Percentiles rank a stretch among this genome's conserved stretches.
Conservation (phyloP, 2,113 vertebrate species). For the Origma solitaria region DNA sequence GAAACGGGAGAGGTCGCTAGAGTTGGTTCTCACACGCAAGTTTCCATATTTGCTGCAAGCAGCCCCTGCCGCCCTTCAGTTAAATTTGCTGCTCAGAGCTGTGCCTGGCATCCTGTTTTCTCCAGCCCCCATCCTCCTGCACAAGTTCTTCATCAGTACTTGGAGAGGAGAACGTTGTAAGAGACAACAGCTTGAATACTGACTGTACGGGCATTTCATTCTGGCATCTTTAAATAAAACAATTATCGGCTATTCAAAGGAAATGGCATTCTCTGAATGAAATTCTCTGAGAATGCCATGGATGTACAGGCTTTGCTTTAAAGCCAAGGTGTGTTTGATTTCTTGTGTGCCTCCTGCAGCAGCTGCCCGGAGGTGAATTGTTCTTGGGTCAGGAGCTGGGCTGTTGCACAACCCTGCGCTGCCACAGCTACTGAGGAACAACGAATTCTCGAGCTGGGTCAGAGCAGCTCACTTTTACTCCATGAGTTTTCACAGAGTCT, state of each 20-base stretch:
- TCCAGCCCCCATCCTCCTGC: background rate
- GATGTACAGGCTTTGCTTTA: background rate
- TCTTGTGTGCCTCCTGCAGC: background rate
- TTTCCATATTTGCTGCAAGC: background rate
- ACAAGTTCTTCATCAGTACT: background rate
- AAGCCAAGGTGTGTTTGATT: background rate
- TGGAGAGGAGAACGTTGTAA: background rate
- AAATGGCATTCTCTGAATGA: background rate
- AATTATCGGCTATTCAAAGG: background rate
- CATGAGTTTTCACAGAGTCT: background rate
- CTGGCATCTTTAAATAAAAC: background rate
- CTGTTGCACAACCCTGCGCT: background rate
- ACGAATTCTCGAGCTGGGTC: background rate
- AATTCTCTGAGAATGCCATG: background rate
- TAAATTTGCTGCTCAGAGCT: background rate
- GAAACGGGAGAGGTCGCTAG: background rate
- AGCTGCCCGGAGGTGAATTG: background rate
- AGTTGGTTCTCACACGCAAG: background rate
- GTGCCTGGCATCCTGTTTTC: background rate
- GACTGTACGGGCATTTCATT: background rate
- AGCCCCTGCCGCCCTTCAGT: background rate
- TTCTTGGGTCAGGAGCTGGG: background rate
- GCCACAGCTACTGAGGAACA: background rate
- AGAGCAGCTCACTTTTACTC: background rate
- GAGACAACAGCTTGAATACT: background rate